Percentiles rank a stretch among this genome's conserved stretches.
These are phyloP conservation scores for Pyrocoelia pectoralis DNA, from an alignment of 2,888 invertebrate genomes.

Conservation along the genomic window DNA sequence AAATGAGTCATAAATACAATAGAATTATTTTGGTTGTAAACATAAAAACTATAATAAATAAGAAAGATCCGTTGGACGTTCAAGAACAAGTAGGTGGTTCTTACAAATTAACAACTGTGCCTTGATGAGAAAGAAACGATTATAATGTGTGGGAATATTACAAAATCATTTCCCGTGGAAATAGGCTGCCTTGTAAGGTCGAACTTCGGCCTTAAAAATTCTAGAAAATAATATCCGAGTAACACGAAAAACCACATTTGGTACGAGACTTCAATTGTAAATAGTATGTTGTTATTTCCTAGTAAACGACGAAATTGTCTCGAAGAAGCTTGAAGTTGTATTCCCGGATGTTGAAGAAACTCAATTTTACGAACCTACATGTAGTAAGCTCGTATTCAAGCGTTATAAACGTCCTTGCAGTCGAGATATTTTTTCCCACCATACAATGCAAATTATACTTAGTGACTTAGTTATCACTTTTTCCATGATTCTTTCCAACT, in stretches of 20 bases:
- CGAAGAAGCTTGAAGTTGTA: too few species aligned
- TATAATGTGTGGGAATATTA: slow-evolving; percentile 40
- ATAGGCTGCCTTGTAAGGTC: slow-evolving; percentile 45
- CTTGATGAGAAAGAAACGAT: slow-evolving; percentile 26
- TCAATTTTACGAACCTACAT: too few species aligned
- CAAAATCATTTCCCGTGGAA: slow-evolving; percentile 38
- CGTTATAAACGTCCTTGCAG: too few species aligned
- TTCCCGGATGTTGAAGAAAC: too few species aligned
- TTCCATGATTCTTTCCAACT: too few species aligned
- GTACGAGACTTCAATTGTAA: neutral
- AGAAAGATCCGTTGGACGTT: slow-evolving; percentile 24
- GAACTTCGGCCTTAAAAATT: slow-evolving; percentile 29
- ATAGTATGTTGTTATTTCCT: too few species aligned
- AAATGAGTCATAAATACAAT: slow-evolving; percentile 2
- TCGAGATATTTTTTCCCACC: too few species aligned
- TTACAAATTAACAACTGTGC: neutral
- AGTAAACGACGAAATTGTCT: too few species aligned
- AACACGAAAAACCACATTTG: slow-evolving; percentile 27
- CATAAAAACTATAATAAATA: slow-evolving; percentile 9
- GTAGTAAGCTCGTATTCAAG: too few species aligned
- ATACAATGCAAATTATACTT: too few species aligned
- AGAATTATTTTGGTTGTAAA: slow-evolving; percentile 5
- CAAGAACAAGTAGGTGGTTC: slow-evolving; percentile 21
- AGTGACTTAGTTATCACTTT: too few species aligned
- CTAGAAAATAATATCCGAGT: slow-evolving; percentile 20